These are phyloP conservation scores for Cyclopterus lumpus DNA, from an alignment of 2,797 vertebrate genomes.

Conservation along the genomic window DNA sequence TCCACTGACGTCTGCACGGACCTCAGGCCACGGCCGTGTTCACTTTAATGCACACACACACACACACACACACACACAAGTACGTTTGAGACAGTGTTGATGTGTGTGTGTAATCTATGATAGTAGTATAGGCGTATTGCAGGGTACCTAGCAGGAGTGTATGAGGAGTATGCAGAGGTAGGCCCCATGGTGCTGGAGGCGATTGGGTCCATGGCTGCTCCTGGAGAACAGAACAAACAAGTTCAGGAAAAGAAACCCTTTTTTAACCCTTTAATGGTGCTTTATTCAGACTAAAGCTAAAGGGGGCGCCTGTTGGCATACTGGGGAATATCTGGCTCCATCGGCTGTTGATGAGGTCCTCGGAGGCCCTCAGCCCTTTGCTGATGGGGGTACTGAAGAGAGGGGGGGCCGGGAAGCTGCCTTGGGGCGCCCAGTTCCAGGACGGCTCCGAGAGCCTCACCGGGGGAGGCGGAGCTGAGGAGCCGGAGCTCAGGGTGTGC, in stretches of 20 bases:
- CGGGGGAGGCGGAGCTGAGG: constrained; percentile 22
- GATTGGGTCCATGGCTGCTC: constrained; percentile 62
- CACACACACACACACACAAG: not conserved
- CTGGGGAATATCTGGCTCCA: constrained; percentile 90
- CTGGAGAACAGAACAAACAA: constrained; percentile 55
- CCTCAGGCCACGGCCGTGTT: constrained; percentile 76
- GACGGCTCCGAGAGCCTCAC: constrained; percentile 34
- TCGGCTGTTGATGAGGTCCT: constrained; percentile 81
- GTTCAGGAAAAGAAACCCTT: not conserved
- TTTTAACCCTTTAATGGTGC: not conserved
- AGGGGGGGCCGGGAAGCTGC: constrained; percentile 57
- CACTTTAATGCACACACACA: constrained; percentile 66
- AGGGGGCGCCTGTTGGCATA: constrained; percentile 47
- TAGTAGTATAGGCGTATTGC: not conserved
- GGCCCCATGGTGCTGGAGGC: constrained; percentile 51
- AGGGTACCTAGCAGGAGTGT: constrained; percentile 72
- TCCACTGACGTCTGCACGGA: constrained; percentile 62
- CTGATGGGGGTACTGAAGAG: constrained; percentile 47
- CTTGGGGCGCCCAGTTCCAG: constrained; percentile 76
- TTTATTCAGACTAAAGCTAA: not conserved
- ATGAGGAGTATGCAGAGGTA: constrained; percentile 60
- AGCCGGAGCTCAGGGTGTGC: constrained; percentile 13
- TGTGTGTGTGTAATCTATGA: too few relatives aligned
- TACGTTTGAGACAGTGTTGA: not conserved
- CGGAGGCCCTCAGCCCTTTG: constrained; percentile 64